Evolutionary conservation across 2,113 vertebrate species (phyloP).

Genomic region (Microtus richardsoni): DNA sequence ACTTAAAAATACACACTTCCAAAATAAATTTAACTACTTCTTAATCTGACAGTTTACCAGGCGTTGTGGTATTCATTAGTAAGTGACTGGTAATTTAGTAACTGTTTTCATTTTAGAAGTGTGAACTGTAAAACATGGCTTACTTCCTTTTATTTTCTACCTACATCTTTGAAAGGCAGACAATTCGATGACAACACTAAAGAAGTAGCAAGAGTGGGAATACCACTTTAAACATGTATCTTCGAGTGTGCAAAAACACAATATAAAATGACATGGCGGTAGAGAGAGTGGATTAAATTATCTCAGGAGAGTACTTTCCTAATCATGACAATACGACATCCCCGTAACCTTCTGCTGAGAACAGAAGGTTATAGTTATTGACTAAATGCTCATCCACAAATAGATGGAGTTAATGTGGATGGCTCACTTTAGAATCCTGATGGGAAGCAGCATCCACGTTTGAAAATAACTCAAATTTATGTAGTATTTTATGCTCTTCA

Average conservation of each 20-base stretch:
- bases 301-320: not conserved
- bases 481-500: not conserved
- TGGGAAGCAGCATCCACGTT: not conserved
- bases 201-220: slow-evolving; percentile 41
- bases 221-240: not conserved
- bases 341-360: slow-evolving; percentile 12
- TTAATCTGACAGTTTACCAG: slow-evolving; percentile 47
- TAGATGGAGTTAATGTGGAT: not conserved
- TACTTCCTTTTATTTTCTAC: slow-evolving; percentile 57
- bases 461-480: not conserved
- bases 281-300: not conserved
- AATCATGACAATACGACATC: not conserved
- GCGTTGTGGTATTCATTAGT: slow-evolving; percentile 22
- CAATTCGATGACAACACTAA: slow-evolving; percentile 39
- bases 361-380: not conserved
- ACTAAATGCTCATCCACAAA: not conserved
- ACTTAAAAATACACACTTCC: slow-evolving; percentile 57
- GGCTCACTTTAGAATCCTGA: not conserved
- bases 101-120: slow-evolving; percentile 70
- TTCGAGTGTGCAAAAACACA: not conserved
- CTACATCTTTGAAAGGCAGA: slow-evolving; percentile 58
- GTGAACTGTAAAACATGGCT: not conserved
- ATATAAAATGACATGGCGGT: not conserved
- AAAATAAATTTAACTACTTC: slow-evolving; percentile 63
- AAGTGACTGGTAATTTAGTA: slow-evolving; percentile 48